Conservation (phyloP, 1,140 invertebrate species). For the Drosophila tsacasi region DNA sequence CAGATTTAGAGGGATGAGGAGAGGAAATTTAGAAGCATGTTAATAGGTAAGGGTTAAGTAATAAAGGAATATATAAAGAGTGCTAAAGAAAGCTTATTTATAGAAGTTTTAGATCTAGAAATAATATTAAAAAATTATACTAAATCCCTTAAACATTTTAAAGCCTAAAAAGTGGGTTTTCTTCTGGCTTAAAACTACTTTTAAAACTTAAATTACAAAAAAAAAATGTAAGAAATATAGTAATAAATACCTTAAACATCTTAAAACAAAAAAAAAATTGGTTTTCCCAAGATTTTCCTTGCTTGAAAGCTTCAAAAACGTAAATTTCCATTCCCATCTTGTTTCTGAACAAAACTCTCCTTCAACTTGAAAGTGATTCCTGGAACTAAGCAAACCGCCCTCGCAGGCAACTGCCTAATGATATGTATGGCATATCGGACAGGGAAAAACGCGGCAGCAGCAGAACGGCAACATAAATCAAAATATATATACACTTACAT, state of each 20-base stretch:
- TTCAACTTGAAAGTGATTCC: neutral
- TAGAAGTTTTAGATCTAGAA: neutral
- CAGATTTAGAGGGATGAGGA: neutral
- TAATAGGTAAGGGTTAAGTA: neutral
- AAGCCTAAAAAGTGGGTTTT: too few relatives aligned
- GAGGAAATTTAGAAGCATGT: accelerated
- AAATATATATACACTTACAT: constrained; percentile 53
- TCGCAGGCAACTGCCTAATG: constrained; percentile 45
- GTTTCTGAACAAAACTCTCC: neutral
- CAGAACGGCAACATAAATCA: constrained; percentile 69
- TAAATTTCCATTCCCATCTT: neutral
- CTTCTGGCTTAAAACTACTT: neutral
- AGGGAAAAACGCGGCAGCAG: constrained; percentile 22
- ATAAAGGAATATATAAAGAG: neutral
- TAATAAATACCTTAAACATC: neutral
- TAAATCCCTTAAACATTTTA: neutral
- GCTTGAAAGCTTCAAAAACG: neutral
- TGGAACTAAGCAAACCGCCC: constrained; percentile 36
- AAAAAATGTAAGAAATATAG: too few relatives aligned
- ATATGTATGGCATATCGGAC: constrained; percentile 74
- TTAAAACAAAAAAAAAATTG: too few relatives aligned
- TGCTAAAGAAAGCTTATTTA: neutral
- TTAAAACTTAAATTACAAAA: neutral
- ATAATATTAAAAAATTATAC: neutral
- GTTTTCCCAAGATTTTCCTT: neutral